Evolutionary conservation across 1,140 invertebrate genomes (phyloP), one percentile per base, ranked within the genome.

Genomic region (Ceratina australensis): DNA sequence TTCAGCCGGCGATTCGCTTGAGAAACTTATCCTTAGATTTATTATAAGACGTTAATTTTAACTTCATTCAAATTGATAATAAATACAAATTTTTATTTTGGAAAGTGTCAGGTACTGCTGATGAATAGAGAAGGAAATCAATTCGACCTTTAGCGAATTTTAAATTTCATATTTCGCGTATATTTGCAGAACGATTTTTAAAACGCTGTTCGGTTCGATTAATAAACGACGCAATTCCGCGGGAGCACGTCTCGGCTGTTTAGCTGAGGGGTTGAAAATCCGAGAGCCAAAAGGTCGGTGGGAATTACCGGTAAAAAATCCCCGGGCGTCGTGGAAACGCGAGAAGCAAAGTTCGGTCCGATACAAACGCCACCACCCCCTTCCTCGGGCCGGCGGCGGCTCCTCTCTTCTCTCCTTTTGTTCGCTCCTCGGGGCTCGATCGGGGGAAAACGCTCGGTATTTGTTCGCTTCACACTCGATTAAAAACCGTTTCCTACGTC

Each of bases 1-100:
- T 81, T 83, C 73, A 81, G 73, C 74, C 59, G 59, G 69, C 83
- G 76, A 85, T 84, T 85, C 81, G 82, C 68, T 68, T 69, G 76
- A 71, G 79, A 82, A 78, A 81, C 72, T 56, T 49, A 16, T 72
- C 73, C 57, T 71, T 57, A 61, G 72, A 24, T 69, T 57, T 68
- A 60, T 73, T 68, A 82, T 82, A 57, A 79, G 50, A 7, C 50
- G 12, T 52, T 15, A 52, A 7, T 52, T 52, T 52, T 52, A 18
- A 16, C 50, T 3, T 3, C 33, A 33, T 33, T 7, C 33, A 33
- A 33, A 3, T 3, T 33, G 2, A 33, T 33, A 33, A 7, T 2
- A 33, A 33, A 33, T 33, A n/a, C n/a, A n/a, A n/a, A n/a, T n/a
- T n/a, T n/a, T n/a, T n/a, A n/a, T n/a, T n/a, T n/a, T n/a, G n/a